These are phyloP conservation scores for Aurelia sp. DNA, from an alignment of 30 jellyfish, hydroid and myxozoan genomes.

Conservation along the genomic window DNA sequence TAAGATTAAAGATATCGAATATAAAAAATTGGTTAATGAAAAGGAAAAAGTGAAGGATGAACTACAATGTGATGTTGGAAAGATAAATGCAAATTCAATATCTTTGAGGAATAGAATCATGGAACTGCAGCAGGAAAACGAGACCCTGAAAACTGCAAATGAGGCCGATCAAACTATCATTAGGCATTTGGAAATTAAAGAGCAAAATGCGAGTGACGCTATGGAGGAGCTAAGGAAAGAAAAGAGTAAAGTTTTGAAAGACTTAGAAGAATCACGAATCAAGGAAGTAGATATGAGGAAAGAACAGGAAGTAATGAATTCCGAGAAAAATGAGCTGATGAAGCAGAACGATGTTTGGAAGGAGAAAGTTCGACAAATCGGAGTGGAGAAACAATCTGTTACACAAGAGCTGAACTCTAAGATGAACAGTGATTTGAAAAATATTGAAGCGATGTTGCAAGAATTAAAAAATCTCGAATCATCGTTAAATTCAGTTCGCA, in stretches of 20 bases:
- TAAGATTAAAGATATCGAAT: constrained; percentile 36
- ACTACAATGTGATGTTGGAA: constrained; percentile 32
- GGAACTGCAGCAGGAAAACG: constrained; percentile 56
- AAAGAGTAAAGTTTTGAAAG: constrained; percentile 28
- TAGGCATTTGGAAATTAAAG: constrained; percentile 53
- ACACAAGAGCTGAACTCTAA: constrained; percentile 19
- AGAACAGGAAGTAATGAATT: neutral
- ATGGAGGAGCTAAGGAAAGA: neutral
- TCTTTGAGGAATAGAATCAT: constrained; percentile 33
- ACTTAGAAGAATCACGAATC: constrained; percentile 26
- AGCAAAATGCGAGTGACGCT: neutral
- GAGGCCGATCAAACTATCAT: constrained; percentile 75
- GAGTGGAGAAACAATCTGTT: constrained; percentile 27
- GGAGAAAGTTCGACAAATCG: neutral
- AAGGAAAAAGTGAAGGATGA: constrained; percentile 25
- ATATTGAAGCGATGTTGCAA: constrained; percentile 51
- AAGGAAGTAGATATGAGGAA: constrained; percentile 26
- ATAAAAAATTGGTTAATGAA: constrained; percentile 23
- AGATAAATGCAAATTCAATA: constrained; percentile 16
- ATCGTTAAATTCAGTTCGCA: constrained; percentile 58
- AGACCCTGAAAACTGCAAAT: constrained; percentile 60
- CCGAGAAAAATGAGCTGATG: constrained; percentile 11
- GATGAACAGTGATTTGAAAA: constrained; percentile 29
- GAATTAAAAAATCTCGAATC: constrained; percentile 59
- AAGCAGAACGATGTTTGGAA: constrained; percentile 1